A percentile compares a stretch with the other conserved stretches of the same genome.
Evolutionary conservation across 2,888 invertebrate species (phyloP).

Genomic region (Brachycybe producta): DNA sequence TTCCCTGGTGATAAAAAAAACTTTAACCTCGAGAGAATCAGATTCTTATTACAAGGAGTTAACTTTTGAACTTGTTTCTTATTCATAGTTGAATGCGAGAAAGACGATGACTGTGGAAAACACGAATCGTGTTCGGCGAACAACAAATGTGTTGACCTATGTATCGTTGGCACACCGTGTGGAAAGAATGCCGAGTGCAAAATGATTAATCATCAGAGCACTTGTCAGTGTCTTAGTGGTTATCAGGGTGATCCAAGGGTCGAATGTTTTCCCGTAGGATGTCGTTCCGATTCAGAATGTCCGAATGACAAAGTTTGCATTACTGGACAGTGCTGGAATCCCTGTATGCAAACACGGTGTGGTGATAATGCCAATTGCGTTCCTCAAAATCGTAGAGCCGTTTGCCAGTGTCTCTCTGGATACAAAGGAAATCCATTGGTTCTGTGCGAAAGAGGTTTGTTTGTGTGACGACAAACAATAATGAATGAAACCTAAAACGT

Average conservation of each 20-base stretch:
- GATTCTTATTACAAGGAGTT: background rate
- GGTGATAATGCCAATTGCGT: slow-evolving; percentile 68
- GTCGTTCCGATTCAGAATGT: slow-evolving; percentile 22
- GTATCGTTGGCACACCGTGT: slow-evolving; percentile 33
- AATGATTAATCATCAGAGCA: slow-evolving; percentile 57
- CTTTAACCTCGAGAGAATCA: background rate
- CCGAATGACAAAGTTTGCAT: slow-evolving; percentile 23
- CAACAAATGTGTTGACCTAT: slow-evolving; percentile 63
- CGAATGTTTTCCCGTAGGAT: slow-evolving; percentile 21
- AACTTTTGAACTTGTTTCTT: background rate
- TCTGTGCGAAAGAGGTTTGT: slow-evolving; percentile 16
- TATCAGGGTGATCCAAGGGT: slow-evolving; percentile 37
- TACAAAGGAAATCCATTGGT: slow-evolving; percentile 68
- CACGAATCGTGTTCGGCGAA: slow-evolving; percentile 66
- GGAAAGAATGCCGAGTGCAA: slow-evolving; percentile 30
- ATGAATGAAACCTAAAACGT: background rate
- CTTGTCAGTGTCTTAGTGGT: slow-evolving; percentile 67
- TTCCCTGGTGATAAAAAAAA: slow-evolving; percentile 13
- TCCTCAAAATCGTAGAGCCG: slow-evolving; percentile 58
- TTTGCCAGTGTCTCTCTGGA: slow-evolving; percentile 60
- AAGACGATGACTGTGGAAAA: slow-evolving; percentile 69
- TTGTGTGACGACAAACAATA: background rate
- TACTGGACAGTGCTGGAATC: slow-evolving; percentile 23
- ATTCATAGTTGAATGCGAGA: slow-evolving; percentile 60
- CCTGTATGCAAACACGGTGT: slow-evolving; percentile 68